Evolutionary conservation across 2,797 vertebrate species (phyloP).

Genomic region (Lacerta viridis): DNA sequence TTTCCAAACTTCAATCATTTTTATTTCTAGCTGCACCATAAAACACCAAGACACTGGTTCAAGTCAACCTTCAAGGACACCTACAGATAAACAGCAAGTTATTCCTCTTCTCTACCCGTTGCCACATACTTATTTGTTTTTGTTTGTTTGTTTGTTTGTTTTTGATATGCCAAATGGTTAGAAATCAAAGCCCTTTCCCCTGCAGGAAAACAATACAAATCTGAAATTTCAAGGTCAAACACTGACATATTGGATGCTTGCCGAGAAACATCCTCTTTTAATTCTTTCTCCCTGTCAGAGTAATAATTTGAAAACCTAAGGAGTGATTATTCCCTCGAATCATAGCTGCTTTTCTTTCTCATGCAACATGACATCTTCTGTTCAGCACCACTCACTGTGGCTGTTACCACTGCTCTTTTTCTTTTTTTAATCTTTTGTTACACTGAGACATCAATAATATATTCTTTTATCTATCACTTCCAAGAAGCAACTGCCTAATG

Average conservation of each 20-base stretch:
- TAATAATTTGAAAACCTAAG: background rate
- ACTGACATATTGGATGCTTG: background rate
- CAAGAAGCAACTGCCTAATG: conserved; percentile 1
- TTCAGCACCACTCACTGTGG: background rate
- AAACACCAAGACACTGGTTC: background rate
- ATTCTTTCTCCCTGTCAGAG: background rate
- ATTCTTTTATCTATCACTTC: conserved; percentile 21
- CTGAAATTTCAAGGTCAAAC: background rate
- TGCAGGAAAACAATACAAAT: background rate
- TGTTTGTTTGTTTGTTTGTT: too few relatives aligned
- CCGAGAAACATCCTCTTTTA: background rate
- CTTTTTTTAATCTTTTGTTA: background rate
- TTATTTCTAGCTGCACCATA: background rate
- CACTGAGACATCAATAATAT: conserved; percentile 1
- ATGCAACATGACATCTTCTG: background rate
- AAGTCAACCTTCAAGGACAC: background rate
- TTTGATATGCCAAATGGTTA: conserved; percentile 12
- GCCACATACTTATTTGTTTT: background rate
- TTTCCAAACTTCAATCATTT: background rate
- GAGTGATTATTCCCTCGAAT: background rate
- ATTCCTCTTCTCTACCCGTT: background rate
- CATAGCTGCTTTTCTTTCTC: background rate
- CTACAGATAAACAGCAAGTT: background rate
- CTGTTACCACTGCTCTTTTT: background rate
- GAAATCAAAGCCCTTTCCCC: background rate